Base-by-base conservation (phyloP, 2,113 vertebrate species). In the Podiceps cristatus region DNA sequence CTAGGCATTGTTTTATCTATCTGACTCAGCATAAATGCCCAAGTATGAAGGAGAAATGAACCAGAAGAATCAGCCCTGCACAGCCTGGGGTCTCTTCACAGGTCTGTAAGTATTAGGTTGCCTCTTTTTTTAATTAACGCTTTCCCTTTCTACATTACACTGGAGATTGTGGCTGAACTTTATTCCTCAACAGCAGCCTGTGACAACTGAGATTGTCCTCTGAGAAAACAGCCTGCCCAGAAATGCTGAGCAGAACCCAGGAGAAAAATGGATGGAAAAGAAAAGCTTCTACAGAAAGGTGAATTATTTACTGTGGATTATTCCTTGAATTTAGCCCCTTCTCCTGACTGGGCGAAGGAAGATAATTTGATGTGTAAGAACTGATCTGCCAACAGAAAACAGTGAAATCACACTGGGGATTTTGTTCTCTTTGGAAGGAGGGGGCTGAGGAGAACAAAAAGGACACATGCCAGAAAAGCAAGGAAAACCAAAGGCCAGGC, bases 81-180 rank as follows among this genome's bases (percentile, higher is more conserved):
- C 24, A 89, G 66, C 91, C 66, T 11, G 13, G 3, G 14, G 58
- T 92, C 40, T 93, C n/a, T 85, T 91, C 88, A 68, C 33, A 42
- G 56, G 72, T 44, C 27, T 82, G n/a, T 56, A 77, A 64, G 74
- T 83, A 75, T 72, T 85, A 72, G 62, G 29, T 18, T 94, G 19
- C n/a, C 13, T 90, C 53, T 60, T 71, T 88, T 89, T 89, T 93
- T 82, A 97, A 94, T 94, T 96, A 93, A 90, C 92, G 17, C 37
- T 91, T 96, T 91, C 35, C 66, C 58, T 94, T 96, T 85, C 42
- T 88, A 42, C 86, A 33, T 76, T 96, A 58, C 77, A 33, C 53
- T 79, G 62, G 80, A 89, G 83, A 79, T 77, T 64, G 84, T 74
- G 64, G 67, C 60, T 79, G 86, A 96, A 75, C 49, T 96, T 90